These are phyloP conservation scores for Meiosimyza platycephala DNA, from an alignment of 2,888 invertebrate genomes.

Conservation along the genomic window DNA sequence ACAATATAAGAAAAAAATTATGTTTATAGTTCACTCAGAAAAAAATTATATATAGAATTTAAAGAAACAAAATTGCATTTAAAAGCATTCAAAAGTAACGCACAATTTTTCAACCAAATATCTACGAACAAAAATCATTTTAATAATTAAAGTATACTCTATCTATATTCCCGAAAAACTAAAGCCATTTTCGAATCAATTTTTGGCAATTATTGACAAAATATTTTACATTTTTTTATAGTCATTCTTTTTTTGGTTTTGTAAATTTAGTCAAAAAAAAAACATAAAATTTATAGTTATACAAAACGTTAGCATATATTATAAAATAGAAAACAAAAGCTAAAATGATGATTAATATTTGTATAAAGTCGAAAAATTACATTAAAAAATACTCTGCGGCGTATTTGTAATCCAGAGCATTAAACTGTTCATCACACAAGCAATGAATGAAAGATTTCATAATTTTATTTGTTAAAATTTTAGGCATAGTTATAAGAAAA, in stretches of 20 bases:
- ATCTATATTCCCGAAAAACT: background rate
- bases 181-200: constrained; percentile 2
- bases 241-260: background rate
- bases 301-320: constrained; percentile 11
- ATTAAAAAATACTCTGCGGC: no score
- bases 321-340: constrained; percentile 6
- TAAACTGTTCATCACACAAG: no score
- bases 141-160: background rate
- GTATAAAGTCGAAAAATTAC: constrained; percentile 15
- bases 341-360: background rate
- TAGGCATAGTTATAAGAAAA: no score
- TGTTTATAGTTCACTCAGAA: background rate
- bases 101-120: constrained; percentile 24
- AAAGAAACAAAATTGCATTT: constrained; percentile 27
- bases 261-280: constrained; percentile 17
- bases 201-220: no score
- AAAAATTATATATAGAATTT: background rate
- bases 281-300: background rate
- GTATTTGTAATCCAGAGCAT: no score
- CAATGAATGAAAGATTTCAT: no score
- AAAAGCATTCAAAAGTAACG: constrained; percentile 13
- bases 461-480: no score
- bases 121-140: background rate
- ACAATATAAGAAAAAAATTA: background rate
- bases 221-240: no score